phyloP scores from a whole-genome alignment of 2,888 invertebrate species.

The Platycnemis pennipes region DNA sequence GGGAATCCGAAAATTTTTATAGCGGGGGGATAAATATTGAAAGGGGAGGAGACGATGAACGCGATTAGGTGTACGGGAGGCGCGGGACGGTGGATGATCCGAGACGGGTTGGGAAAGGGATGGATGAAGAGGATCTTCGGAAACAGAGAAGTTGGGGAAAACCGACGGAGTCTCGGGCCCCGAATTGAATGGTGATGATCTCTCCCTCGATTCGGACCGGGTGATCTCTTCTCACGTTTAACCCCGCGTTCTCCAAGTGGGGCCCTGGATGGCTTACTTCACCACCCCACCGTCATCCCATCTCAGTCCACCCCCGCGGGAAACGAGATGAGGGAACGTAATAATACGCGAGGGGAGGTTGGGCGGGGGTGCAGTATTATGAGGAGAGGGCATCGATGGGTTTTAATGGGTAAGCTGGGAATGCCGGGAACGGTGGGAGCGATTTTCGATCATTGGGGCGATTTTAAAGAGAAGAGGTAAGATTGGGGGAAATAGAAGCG shows the following conservation, averaged over 20 bases:
- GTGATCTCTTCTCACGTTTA: neutral
- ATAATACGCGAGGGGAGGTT: neutral
- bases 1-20: too few relatives aligned
- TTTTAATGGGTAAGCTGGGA: too few relatives aligned
- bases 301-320: neutral
- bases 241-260: neutral
- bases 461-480: neutral
- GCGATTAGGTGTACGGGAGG: neutral
- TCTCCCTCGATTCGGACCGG: neutral
- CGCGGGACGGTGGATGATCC: neutral
- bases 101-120: neutral
- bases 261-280: neutral
- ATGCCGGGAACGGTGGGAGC: neutral
- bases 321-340: neutral
- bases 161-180: neutral
- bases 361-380: neutral
- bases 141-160: neutral
- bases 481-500: too few relatives aligned
- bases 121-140: neutral
- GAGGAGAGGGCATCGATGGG: neutral
- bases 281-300: neutral
- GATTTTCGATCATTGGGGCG: neutral
- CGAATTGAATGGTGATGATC: slow-evolving; percentile 50
- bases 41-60: neutral
- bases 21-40: neutral